Conservation (phyloP, 2,888 invertebrate genomes). For the Galeruca laticollis region DNA sequence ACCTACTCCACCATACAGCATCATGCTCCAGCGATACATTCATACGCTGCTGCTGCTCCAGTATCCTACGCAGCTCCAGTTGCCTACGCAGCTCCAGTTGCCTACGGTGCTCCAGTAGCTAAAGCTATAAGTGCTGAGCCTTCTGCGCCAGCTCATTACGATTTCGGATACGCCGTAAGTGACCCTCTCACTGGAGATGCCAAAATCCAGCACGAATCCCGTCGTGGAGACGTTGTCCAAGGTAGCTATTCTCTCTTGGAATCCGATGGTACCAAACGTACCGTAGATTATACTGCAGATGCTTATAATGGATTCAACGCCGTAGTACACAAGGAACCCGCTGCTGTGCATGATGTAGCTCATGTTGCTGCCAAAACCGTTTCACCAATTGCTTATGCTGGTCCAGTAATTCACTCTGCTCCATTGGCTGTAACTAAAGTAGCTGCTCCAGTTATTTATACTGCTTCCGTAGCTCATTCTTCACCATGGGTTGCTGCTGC, state of each 20-base stretch:
- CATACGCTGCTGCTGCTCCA: slow-evolving; percentile 51
- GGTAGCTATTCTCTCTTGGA: no score
- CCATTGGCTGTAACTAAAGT: slow-evolving; percentile 46
- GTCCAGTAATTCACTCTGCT: slow-evolving; percentile 44
- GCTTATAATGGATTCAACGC: slow-evolving; percentile 57
- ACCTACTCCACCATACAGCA: slow-evolving; percentile 38
- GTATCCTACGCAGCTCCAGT: slow-evolving; percentile 17
- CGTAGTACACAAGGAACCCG: no score
- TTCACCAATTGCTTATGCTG: slow-evolving; percentile 46
- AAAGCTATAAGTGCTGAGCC: slow-evolving; percentile 48
- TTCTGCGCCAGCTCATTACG: slow-evolving; percentile 38
- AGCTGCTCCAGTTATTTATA: slow-evolving; percentile 21
- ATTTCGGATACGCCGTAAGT: slow-evolving; percentile 51
- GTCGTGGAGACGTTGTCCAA: slow-evolving; percentile 61
- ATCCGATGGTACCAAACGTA: slow-evolving; percentile 69
- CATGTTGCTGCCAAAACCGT: slow-evolving; percentile 47
- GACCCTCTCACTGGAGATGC: slow-evolving; percentile 67
- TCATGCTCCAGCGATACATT: slow-evolving; percentile 43
- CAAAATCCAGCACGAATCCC: slow-evolving; percentile 74
- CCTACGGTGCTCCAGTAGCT: slow-evolving; percentile 46
- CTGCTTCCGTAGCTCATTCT: slow-evolving; percentile 40
- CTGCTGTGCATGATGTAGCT: slow-evolving; percentile 52
- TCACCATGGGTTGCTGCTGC: slow-evolving; percentile 40
- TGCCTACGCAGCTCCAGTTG: slow-evolving; percentile 42
- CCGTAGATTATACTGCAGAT: slow-evolving; percentile 70